phyloP scores from a whole-genome alignment of 1,140 invertebrate genomes.

The Lepidostoma basale region DNA sequence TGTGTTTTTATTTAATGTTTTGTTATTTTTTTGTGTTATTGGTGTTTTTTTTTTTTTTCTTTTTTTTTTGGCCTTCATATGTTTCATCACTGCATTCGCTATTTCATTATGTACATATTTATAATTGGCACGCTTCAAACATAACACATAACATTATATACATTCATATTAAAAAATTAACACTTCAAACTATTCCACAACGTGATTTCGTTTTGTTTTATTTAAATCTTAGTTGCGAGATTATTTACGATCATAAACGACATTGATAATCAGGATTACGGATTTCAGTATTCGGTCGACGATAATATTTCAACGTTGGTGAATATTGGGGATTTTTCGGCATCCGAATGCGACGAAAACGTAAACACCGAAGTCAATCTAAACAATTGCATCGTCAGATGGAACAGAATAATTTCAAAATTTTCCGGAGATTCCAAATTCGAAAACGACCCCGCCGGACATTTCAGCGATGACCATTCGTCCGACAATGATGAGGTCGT shows the following conservation, averaged over 20 bases:
- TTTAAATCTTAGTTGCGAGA: neutral
- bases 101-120: too few species aligned
- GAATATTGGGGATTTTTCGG: neutral
- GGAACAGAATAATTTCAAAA: conserved; percentile 14
- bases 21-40: neutral
- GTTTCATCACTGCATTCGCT: too few species aligned
- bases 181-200: neutral
- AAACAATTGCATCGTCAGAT: conserved; percentile 13
- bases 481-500: neutral
- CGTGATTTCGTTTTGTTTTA: neutral
- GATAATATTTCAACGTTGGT: neutral
- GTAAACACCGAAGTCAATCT: neutral
- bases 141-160: neutral
- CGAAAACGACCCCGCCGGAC: neutral
- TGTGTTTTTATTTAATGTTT: neutral
- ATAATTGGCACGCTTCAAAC: neutral
- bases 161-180: neutral
- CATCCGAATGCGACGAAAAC: neutral
- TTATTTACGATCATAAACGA: neutral
- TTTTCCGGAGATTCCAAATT: neutral
- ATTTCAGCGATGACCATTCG: conserved; percentile 4
- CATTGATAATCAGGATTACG: neutral
- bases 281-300: neutral
- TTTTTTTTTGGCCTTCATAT: too few species aligned
- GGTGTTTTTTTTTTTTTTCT: too few species aligned